Conservation (phyloP, 2,797 vertebrate species). For the Denticeps clupeoides region DNA sequence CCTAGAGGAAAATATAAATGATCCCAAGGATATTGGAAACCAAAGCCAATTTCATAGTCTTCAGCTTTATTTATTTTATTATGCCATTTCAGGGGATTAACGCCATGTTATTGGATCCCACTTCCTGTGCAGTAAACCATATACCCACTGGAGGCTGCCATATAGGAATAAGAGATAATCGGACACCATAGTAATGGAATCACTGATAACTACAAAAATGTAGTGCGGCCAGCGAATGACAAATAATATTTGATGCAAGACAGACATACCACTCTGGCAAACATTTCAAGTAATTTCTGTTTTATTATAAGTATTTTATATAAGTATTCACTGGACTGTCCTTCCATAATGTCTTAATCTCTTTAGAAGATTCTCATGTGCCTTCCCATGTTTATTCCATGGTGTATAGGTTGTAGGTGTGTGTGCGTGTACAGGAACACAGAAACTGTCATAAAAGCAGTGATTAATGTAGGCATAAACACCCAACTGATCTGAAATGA, state of each 20-base stretch:
- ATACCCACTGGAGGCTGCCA: constrained; percentile 21
- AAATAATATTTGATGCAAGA: neutral
- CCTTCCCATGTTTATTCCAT: too few species aligned
- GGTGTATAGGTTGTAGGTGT: too few species aligned
- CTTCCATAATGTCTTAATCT: too few species aligned
- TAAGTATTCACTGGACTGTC: too few species aligned
- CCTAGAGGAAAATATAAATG: constrained; percentile 7
- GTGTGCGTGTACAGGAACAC: too few species aligned
- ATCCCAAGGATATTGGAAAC: constrained; percentile 1
- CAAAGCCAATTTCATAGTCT: neutral
- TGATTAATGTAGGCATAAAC: too few species aligned
- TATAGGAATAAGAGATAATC: constrained; percentile 29
- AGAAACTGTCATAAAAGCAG: too few species aligned
- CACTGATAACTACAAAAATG: constrained; percentile 29
- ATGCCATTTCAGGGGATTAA: constrained; percentile 36
- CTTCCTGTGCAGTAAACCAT: constrained; percentile 32
- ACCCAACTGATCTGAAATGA: too few species aligned
- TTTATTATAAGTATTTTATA: too few species aligned
- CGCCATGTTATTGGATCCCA: constrained; percentile 29
- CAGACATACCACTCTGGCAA: too few species aligned
- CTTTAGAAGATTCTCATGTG: too few species aligned
- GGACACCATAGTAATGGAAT: constrained; percentile 34
- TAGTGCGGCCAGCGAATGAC: constrained; percentile 10
- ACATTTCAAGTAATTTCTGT: too few species aligned
- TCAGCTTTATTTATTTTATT: constrained; percentile 23